Base-by-base conservation (phyloP, 2,113 vertebrate genomes). In the Pseudopodoces humilis region DNA sequence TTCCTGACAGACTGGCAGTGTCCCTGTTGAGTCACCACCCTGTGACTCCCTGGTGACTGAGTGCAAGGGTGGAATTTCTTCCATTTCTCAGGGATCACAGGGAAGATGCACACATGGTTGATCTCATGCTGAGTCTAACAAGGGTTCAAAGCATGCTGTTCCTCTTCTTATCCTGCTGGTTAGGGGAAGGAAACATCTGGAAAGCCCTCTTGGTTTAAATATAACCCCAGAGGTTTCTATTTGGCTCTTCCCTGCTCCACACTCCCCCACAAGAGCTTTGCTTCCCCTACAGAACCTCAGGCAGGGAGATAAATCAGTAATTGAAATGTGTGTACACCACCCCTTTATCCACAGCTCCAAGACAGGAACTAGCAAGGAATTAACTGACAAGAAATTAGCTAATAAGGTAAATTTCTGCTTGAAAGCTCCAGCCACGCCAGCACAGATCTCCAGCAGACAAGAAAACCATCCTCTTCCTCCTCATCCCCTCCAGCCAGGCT, bases 121-220 rank as follows among this genome's bases (percentile, higher is more conserved):
- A 35, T 22, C 22, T 24, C 50, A 37, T 0, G 6, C 79, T 4
- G 3, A 23, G 41, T 16, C 43, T n/a, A 53, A 15, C 0, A 2
- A 79, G n/a, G 18, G 28, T 3, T 41, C 50, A 43, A 37, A 63
- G 33, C 1, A 1, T 8, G 7, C 52, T 28, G 25, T 41, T 81
- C 43, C 67, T 82, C 37, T 70, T 89, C 65, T 56, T 28, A 10
- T 15, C 50, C 41, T 35, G 6, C 31, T 30, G 7, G 12, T 33
- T 3, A 28, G 9, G 39, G 62, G 35, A 71, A 71, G 20, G 49
- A 44, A 65, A 23, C 21, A 20, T 14, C 4, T 6, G 71, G 69
- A 52, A 87, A 86, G n/a, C 2, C 22, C 28, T 68, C 27, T 16
- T 28, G 20, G 27, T 27, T 74, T 37, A 80, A 50, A 25, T 31